Evolutionary conservation across 2,113 vertebrate species (phyloP).

Genomic region (human): GRCh38 chr4:8503001-8503500

Average conservation of each 20-base stretch:
- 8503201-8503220: background rate
- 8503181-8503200: background rate
- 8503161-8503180: background rate
- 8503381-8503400: background rate
- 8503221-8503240: background rate
- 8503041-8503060: background rate
- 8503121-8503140: background rate
- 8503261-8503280: background rate
- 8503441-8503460: background rate
- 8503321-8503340: background rate
- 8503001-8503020: no score
- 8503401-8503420: background rate
- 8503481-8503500: background rate
- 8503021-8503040: background rate
- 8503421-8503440: background rate
- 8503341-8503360: background rate
- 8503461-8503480: background rate
- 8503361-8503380: no score
- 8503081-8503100: no score
- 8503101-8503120: background rate
- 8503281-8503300: background rate
- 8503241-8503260: background rate
- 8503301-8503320: background rate
- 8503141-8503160: background rate
- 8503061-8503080: background rate